Evolutionary conservation across 2,113 vertebrate genomes (phyloP).

Genomic region (Seriola aureovittata): DNA sequence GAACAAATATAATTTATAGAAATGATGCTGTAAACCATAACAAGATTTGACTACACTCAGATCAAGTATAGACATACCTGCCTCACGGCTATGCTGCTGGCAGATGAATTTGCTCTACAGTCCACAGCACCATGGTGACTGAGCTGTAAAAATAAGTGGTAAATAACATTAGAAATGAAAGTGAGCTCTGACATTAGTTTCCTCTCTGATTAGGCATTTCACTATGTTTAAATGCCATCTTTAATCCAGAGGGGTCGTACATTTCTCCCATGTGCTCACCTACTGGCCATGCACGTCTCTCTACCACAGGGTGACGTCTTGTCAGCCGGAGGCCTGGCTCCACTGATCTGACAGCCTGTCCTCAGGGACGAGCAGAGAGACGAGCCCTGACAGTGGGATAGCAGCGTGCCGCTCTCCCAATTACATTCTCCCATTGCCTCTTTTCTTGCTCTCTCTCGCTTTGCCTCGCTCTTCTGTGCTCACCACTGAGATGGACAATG

Average conservation of each 20-base stretch:
- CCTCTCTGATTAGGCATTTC: slow-evolving; percentile 11
- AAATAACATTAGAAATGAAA: slow-evolving; percentile 2
- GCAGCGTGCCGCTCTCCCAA: slow-evolving; percentile 51
- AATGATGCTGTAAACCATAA: background rate
- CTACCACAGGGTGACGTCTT: slow-evolving; percentile 57
- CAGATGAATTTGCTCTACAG: background rate
- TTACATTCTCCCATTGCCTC: slow-evolving; percentile 42
- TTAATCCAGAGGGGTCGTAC: slow-evolving; percentile 35
- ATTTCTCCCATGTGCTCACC: slow-evolving; percentile 16
- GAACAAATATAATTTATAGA: background rate
- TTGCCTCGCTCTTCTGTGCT: background rate
- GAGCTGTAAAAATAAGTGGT: background rate
- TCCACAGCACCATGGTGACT: background rate
- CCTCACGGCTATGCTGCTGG: background rate
- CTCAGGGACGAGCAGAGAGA: slow-evolving; percentile 55
- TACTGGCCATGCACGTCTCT: slow-evolving; percentile 17
- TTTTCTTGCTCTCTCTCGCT: slow-evolving; percentile 11
- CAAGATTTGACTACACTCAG: background rate
- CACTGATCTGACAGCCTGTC: slow-evolving; percentile 69
- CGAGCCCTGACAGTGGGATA: slow-evolving; percentile 56
- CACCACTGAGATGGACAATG: background rate
- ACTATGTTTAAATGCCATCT: slow-evolving; percentile 20
- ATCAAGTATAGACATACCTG: background rate
- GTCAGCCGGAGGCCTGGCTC: slow-evolving; percentile 58
- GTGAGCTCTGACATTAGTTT: background rate